Conservation (phyloP, 2,113 vertebrate species). For the Hepsetus odoe region DNA sequence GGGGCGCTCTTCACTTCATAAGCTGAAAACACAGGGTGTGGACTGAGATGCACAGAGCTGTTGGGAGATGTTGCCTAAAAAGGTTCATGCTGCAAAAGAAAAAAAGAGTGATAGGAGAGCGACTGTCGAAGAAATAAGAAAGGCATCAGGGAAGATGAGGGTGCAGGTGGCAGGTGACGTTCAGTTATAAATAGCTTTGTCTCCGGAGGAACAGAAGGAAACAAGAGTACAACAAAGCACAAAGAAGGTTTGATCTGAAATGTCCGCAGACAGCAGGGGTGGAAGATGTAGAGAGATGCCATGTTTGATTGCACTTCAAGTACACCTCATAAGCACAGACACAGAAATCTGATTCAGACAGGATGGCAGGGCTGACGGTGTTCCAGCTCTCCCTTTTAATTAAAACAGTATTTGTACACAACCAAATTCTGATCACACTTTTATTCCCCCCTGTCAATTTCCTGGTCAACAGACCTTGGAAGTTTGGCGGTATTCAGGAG, state of each 20-base stretch:
- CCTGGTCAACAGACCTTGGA: no score
- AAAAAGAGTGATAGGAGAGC: conserved; percentile 3
- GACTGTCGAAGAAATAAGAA: background rate
- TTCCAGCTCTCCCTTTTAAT: background rate
- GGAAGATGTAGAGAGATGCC: background rate
- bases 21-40: background rate
- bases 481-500: no score
- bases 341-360: background rate
- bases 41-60: conserved; percentile 11
- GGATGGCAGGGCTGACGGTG: background rate
- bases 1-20: conserved; percentile 10
- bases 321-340: background rate
- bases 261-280: conserved; percentile 13
- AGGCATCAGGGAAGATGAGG: background rate
- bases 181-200: background rate
- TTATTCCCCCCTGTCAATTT: no score
- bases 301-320: conserved; percentile 4
- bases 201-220: background rate
- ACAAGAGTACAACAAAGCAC: background rate
- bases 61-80: background rate
- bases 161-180: conserved; percentile 3
- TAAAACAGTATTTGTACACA: no score
- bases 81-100: background rate
- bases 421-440: no score
- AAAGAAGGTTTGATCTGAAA: background rate